A percentile compares a stretch with the other conserved stretches of the same genome.
Conservation (phyloP, 1,140 invertebrate species). For the Brachionus plicatilis region DNA sequence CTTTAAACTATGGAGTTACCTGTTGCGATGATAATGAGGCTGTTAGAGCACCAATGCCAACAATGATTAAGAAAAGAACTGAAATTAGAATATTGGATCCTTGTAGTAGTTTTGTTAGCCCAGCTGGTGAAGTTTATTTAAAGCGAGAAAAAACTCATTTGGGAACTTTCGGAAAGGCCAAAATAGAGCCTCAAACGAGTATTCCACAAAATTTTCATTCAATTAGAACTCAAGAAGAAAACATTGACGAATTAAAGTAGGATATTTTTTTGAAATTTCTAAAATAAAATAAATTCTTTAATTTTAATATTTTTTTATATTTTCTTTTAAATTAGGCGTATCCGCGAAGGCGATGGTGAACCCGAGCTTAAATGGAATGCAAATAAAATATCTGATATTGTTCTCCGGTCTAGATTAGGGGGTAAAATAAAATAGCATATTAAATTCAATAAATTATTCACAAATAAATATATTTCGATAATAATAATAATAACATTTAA, state of each 20-base stretch:
- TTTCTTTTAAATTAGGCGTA: background rate
- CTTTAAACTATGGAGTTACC: background rate
- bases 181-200: background rate
- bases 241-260: constrained; percentile 28
- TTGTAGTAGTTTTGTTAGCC: constrained; percentile 16
- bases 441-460: background rate
- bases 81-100: constrained; percentile 30
- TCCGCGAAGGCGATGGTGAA: background rate
- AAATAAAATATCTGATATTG: constrained; percentile 24
- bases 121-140: constrained; percentile 8
- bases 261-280: background rate
- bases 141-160: constrained; percentile 1
- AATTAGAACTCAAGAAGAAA: background rate
- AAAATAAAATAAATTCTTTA: too few species aligned
- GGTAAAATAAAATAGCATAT: background rate
- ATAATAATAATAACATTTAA: too few species aligned
- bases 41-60: background rate
- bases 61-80: background rate
- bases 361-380: constrained; percentile 6
- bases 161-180: background rate
- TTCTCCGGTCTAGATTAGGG: constrained; percentile 10
- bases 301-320: background rate
- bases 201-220: constrained; percentile 23
- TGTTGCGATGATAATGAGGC: constrained; percentile 23
- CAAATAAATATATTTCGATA: background rate